phyloP scores from a whole-genome alignment of 64 coral and sea anemone genomes.

The Catalaphyllia jardinei region DNA sequence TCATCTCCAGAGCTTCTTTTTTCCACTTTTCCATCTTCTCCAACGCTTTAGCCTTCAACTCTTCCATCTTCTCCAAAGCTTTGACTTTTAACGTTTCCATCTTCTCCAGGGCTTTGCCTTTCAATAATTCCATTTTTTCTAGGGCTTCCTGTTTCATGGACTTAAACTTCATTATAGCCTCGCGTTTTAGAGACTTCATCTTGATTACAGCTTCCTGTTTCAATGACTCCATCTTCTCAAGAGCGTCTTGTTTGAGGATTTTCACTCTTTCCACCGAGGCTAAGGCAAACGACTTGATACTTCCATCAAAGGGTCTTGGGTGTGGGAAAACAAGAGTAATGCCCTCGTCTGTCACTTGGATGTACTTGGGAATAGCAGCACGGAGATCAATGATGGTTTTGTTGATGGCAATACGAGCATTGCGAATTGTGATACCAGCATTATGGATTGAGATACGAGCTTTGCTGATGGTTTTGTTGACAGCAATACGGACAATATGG shows the following conservation, averaged over 20 bases:
- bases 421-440: background rate
- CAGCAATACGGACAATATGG: background rate
- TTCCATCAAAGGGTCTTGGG: constrained; percentile 41
- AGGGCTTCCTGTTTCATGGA: background rate
- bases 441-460: background rate
- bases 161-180: constrained; percentile 58
- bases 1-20: constrained; percentile 3
- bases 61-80: constrained; percentile 19
- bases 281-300: constrained; percentile 54
- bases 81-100: constrained; percentile 26
- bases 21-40: constrained; percentile 40
- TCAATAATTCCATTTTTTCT: background rate
- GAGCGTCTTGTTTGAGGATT: constrained; percentile 29
- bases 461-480: background rate
- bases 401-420: background rate
- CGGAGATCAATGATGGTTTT: constrained; percentile 30
- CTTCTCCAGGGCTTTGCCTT: constrained; percentile 27
- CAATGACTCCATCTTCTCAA: constrained; percentile 11
- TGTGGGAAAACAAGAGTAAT: constrained; percentile 69
- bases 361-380: constrained; percentile 57
- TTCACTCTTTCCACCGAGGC: constrained; percentile 48
- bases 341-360: constrained; percentile 58
- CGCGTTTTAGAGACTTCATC: constrained; percentile 56
- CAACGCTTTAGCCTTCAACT: background rate
- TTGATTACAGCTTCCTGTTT: constrained; percentile 44